Evolutionary conservation across 2,888 invertebrate genomes (phyloP).

Genomic region (Cylloceria caligata): DNA sequence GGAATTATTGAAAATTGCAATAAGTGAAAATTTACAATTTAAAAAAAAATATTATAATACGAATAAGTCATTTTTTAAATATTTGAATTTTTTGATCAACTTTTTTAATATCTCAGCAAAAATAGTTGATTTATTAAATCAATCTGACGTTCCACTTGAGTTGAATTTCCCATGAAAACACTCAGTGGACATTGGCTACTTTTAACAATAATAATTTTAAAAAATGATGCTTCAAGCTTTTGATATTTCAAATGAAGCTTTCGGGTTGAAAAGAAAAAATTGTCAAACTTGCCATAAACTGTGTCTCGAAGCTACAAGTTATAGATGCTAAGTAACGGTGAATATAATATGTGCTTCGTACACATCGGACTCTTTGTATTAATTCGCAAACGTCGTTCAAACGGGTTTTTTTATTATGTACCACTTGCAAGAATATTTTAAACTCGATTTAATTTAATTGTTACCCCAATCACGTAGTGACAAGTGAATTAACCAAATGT

Average conservation of each 20-base stretch:
- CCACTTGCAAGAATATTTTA: not conserved
- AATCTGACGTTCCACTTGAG: too few relatives aligned
- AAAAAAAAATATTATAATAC: too few relatives aligned
- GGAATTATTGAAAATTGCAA: too few relatives aligned
- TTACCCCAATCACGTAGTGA: slow-evolving; percentile 29
- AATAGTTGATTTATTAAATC: too few relatives aligned
- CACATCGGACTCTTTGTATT: slow-evolving; percentile 6
- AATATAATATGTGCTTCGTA: slow-evolving; percentile 4
- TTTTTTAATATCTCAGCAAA: too few relatives aligned
- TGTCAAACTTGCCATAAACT: not conserved
- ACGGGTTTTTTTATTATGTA: slow-evolving; percentile 21
- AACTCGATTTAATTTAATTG: slow-evolving; percentile 10
- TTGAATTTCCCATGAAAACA: too few relatives aligned
- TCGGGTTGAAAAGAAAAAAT: not conserved
- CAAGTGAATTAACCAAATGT: slow-evolving; percentile 16
- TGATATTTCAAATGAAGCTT: not conserved
- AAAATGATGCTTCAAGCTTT: too few relatives aligned
- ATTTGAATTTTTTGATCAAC: too few relatives aligned
- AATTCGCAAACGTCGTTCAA: slow-evolving; percentile 26
- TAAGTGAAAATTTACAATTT: too few relatives aligned
- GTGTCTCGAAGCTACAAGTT: not conserved
- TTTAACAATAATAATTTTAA: too few relatives aligned
- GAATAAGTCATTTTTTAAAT: too few relatives aligned
- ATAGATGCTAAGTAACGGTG: not conserved
- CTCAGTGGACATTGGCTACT: too few relatives aligned